Conservation (phyloP, 2,113 vertebrate genomes). For the Nerophis ophidion region DNA sequence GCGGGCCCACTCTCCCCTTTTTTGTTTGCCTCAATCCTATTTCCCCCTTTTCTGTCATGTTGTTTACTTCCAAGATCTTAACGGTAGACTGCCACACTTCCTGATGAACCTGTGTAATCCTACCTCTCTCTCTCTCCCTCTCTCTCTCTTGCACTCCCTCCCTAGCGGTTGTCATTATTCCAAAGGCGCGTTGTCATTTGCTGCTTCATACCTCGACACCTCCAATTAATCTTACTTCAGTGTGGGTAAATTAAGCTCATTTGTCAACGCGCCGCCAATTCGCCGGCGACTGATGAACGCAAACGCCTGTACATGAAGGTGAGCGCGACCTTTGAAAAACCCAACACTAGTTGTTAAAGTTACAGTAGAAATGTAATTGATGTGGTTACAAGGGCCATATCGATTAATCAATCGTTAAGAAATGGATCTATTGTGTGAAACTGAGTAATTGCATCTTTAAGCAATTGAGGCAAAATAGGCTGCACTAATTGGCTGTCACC, state of each 20-base stretch:
- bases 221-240: constrained; percentile 69
- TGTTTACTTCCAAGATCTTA: constrained; percentile 33
- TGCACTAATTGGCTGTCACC: no score
- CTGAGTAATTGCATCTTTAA: no score
- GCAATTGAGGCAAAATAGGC: no score
- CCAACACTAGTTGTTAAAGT: constrained; percentile 42
- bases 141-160: constrained; percentile 25
- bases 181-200: constrained; percentile 63
- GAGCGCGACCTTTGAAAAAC: constrained; percentile 53
- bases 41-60: background rate
- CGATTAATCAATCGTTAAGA: no score
- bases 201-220: constrained; percentile 66
- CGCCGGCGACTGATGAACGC: constrained; percentile 51
- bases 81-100: constrained; percentile 34
- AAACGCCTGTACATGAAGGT: constrained; percentile 60
- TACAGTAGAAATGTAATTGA: constrained; percentile 47
- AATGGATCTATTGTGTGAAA: no score
- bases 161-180: constrained; percentile 58
- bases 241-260: constrained; percentile 63
- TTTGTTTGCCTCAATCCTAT: background rate
- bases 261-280: constrained; percentile 57
- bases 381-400: constrained; percentile 29
- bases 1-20: constrained; percentile 10
- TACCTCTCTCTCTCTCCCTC: constrained; percentile 22
- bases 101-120: constrained; percentile 36